phyloP scores from a whole-genome alignment of 2,888 invertebrate species.

The Oscheius onirici region DNA sequence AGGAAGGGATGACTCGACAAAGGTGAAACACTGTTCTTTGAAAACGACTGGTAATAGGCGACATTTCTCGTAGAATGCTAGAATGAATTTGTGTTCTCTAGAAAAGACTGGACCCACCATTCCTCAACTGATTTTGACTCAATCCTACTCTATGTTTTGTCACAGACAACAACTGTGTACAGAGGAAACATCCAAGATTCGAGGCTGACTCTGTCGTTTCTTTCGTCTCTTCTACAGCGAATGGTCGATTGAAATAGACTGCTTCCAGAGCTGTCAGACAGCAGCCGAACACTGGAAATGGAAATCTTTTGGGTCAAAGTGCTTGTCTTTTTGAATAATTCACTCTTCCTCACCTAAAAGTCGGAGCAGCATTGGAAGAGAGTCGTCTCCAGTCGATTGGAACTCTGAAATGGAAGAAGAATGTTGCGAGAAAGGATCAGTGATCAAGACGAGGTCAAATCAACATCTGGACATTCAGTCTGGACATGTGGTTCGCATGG shows the following conservation, averaged over 20 bases:
- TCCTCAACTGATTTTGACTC: slow-evolving; percentile 57
- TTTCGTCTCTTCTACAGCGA: slow-evolving; percentile 8
- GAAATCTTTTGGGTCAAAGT: neutral
- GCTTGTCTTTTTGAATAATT: neutral
- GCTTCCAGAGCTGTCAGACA: slow-evolving; percentile 14
- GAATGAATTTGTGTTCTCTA: too few relatives aligned
- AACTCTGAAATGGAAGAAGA: neutral
- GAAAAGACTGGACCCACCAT: neutral
- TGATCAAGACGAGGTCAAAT: neutral
- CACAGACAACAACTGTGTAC: slow-evolving; percentile 60
- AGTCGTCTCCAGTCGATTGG: neutral
- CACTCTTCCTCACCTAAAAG: neutral
- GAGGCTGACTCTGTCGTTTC: slow-evolving; percentile 34
- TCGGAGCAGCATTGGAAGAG: neutral
- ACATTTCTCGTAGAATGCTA: slow-evolving; percentile 58
- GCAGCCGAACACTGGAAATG: slow-evolving; percentile 17
- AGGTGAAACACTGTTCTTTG: slow-evolving; percentile 61
- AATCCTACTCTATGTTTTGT: slow-evolving; percentile 63
- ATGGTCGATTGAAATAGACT: slow-evolving; percentile 9
- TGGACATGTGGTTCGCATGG: too few relatives aligned
- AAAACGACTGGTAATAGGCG: slow-evolving; percentile 55
- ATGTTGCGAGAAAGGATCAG: neutral
- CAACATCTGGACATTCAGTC: neutral
- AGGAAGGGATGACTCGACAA: slow-evolving; percentile 62
- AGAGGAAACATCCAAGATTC: slow-evolving; percentile 63